Evolutionary conservation across 1,140 invertebrate genomes (phyloP), one percentile per base, ranked within the genome.

Genomic region (Adelges cooleyi): DNA sequence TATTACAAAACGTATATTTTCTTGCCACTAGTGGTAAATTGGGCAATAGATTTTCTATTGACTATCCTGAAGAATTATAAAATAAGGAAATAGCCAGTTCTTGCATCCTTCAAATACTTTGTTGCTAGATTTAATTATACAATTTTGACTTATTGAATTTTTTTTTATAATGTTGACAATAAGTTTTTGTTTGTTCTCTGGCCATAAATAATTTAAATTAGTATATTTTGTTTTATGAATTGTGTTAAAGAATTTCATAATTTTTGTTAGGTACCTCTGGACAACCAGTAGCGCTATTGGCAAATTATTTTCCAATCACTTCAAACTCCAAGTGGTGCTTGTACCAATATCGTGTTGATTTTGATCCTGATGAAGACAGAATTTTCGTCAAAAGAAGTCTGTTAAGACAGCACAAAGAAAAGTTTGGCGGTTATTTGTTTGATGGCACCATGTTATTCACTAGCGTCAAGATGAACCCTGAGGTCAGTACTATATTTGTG

Each of bases 271-370:
- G 50, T 0, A 1, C 4, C 1, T 8, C 3, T 4, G 66, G 53
- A 23, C 9, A 29, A 15, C 1, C 13, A 3, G 17, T 67, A 9
- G 17, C 22, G 9, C 49, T 71, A 3, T 38, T 18, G 1, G 75
- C 87, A 0, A 95, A 95, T 73, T 92, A 87, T 68, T 92, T 90
- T 68, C 77, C 78, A 10, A 68, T 94, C 1, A 54, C 82, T 3
- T 80, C 81, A 0, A 76, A 74, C 1, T 82, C 86, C 0, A 77
- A 86, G 48, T 92, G 88, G 87, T 76, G 80, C 29, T 74, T 95
- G 0, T 85, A 83, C 56, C 87, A 92, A 68, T 94, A 95, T 73
- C 79, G 82, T 66, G 90, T 95, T 0, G 84, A 87, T 70, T 87
- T 92, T 70, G 71, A 73, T 0, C 90, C 90, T 0, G 79, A 83